Conservation (phyloP, 2,113 vertebrate genomes). For the Anser brachyrhynchus region DNA sequence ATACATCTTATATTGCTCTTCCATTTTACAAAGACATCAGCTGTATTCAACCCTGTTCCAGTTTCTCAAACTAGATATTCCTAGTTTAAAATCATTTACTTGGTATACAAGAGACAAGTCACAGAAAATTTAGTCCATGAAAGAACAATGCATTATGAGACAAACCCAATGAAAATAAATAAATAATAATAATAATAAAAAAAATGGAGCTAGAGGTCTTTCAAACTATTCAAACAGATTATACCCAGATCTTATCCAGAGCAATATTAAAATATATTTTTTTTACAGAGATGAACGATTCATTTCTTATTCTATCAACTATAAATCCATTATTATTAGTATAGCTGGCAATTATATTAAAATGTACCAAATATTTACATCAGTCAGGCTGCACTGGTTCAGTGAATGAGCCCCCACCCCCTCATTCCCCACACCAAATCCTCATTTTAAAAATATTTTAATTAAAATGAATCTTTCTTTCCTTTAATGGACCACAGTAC, state of each 20-base stretch:
- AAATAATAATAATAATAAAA: not conserved
- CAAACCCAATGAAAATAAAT: not conserved
- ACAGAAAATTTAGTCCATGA: not conserved
- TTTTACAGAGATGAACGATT: not conserved
- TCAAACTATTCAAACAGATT: not conserved
- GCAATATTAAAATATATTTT: not conserved
- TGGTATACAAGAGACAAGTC: not conserved
- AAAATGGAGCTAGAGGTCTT: not conserved
- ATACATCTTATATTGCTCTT: not conserved
- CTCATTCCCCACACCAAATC: not conserved
- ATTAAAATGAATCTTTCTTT: not conserved
- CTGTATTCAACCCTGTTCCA: not conserved
- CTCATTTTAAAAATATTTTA: not conserved
- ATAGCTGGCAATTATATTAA: not conserved
- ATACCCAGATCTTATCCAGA: not conserved
- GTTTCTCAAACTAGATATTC: not conserved
- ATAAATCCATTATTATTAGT: not conserved
- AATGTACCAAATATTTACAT: not conserved
- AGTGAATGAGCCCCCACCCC: no score
- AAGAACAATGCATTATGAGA: not conserved
- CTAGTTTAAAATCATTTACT: not conserved
- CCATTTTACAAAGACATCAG: not conserved
- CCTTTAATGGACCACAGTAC: not conserved
- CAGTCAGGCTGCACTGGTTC: not conserved
- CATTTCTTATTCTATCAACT: not conserved